Evolutionary conservation across 2,888 invertebrate species (phyloP).

Genomic region (Volucella bombylans): DNA sequence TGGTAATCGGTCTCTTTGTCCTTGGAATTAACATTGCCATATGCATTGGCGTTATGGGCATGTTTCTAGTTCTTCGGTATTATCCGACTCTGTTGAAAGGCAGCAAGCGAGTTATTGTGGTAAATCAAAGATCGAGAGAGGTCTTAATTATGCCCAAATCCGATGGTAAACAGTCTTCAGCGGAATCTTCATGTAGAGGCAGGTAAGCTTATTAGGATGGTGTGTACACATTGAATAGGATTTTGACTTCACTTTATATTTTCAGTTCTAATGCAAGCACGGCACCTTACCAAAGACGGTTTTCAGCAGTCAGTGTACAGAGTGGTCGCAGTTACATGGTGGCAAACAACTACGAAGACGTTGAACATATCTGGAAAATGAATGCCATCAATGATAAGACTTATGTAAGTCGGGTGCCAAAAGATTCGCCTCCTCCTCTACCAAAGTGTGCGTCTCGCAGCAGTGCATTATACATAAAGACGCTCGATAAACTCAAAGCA

Average conservation of each 20-base stretch:
- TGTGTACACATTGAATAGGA: not conserved
- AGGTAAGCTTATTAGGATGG: slow-evolving; percentile 22
- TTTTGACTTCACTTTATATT: slow-evolving; percentile 1
- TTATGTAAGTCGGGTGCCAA: slow-evolving; percentile 56
- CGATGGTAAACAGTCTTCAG: not conserved
- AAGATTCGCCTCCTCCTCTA: slow-evolving; percentile 57
- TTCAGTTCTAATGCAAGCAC: slow-evolving; percentile 31
- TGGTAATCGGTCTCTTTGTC: slow-evolving; percentile 73
- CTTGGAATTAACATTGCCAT: slow-evolving; percentile 72
- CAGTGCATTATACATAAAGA: not conserved
- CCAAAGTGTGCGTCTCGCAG: slow-evolving; percentile 24
- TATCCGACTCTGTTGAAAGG: slow-evolving; percentile 75
- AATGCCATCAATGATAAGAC: slow-evolving; percentile 43
- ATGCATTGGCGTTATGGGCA: slow-evolving; percentile 73
- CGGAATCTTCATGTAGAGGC: slow-evolving; percentile 19
- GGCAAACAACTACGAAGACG: slow-evolving; percentile 64
- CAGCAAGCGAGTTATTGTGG: slow-evolving; percentile 72
- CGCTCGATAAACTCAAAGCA: not conserved
- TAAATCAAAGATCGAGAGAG: slow-evolving; percentile 64
- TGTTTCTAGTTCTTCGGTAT: slow-evolving; percentile 74
- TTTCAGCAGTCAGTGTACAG: slow-evolving; percentile 46
- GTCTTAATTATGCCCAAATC: slow-evolving; percentile 73
- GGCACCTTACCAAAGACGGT: slow-evolving; percentile 33
- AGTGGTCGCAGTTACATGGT: slow-evolving; percentile 60
- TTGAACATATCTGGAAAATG: slow-evolving; percentile 53